Base-by-base conservation (phyloP, 2,888 invertebrate species). In the Ryuthela nishihirai region DNA sequence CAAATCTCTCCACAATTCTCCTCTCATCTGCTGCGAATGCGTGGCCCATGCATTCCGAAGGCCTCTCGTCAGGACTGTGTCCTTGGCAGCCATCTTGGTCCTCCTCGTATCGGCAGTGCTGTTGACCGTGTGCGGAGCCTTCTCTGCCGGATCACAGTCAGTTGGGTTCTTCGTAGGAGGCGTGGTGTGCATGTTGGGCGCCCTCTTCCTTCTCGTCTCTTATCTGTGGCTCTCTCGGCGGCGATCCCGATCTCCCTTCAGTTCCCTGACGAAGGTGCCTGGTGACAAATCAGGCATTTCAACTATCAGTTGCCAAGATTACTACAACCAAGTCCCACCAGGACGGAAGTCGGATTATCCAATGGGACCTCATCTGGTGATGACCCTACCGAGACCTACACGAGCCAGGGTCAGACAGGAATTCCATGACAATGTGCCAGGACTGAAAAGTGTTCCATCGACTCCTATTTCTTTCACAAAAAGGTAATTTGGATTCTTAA, bases 291-390 rank as follows among this genome's bases (percentile, higher is more conserved):
- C 45, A 15, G 52, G 52, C 29, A 41, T 59, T n/a, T 48, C 54
- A 3, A 59, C 53, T 2, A 5, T 59, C 4, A 48, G 38, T 10
- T 10, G 34, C 4, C 34, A 21, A 10, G 48, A 53, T 17, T 61
- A 55, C 18, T 61, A 55, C 26, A 52, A 42, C 12, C 61, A 55
- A 32, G 47, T 48, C 7, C 61, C 61, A 9, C 38, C 29, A 9
- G 58, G 55, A 3, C 10, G 17, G 7, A 58, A 49, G 26, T 54
- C 62, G 1, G 62, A 62, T 17, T 62, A 43, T 34, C 62, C 62
- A 1, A 62, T 62, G 62, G 62, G 62, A 18, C 62, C 62, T 5
- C 29, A 56, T 23, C 50, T 62, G 18, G 36, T 62, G 18, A 62
- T 62, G 62, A 62, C 62, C 3, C 38, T 62, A 7, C 62, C 62